phyloP scores from a whole-genome alignment of 92 coral and sea anemone species.

The Muricea muricata region DNA sequence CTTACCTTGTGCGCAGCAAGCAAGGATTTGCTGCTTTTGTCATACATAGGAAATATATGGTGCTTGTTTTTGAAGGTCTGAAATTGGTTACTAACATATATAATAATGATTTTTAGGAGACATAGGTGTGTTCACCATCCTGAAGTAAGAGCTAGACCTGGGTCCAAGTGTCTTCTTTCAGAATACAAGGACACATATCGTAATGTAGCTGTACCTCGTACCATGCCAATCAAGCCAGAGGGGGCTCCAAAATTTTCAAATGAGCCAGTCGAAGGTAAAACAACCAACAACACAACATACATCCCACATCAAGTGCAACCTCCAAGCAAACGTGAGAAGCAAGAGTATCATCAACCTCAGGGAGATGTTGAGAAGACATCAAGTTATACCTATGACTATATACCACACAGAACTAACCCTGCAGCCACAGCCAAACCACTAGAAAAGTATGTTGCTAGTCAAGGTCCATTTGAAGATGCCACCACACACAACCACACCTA shows the following conservation, averaged over 20 bases:
- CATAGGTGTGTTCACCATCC: conserved; percentile 98
- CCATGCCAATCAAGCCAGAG: conserved; percentile 90
- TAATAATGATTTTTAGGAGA: conserved; percentile 67
- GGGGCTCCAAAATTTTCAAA: conserved; percentile 79
- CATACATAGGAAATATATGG: too few relatives aligned
- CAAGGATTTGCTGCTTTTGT: too few relatives aligned
- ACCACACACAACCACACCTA: conserved; percentile 96
- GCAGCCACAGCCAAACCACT: conserved; percentile 92
- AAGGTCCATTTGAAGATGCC: conserved; percentile 81
- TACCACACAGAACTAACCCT: conserved; percentile 79
- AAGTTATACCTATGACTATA: conserved; percentile 86
- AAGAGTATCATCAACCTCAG: conserved; percentile 75
- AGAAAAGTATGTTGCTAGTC: conserved; percentile 74
- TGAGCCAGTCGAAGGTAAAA: conserved; percentile 84
- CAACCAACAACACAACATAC: conserved; percentile 82
- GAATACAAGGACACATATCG: conserved; percentile 96
- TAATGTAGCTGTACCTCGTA: conserved; percentile 73
- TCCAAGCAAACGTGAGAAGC: conserved; percentile 83
- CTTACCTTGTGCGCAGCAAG: too few relatives aligned
- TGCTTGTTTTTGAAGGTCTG: too few relatives aligned
- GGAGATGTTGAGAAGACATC: conserved; percentile 89
- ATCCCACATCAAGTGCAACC: conserved; percentile 81
- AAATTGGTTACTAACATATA: neutral
- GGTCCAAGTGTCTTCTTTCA: conserved; percentile 85
- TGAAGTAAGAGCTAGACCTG: conserved; percentile 68